phyloP scores from a whole-genome alignment of 2,797 vertebrate species.

The Crenuchus spilurus region DNA sequence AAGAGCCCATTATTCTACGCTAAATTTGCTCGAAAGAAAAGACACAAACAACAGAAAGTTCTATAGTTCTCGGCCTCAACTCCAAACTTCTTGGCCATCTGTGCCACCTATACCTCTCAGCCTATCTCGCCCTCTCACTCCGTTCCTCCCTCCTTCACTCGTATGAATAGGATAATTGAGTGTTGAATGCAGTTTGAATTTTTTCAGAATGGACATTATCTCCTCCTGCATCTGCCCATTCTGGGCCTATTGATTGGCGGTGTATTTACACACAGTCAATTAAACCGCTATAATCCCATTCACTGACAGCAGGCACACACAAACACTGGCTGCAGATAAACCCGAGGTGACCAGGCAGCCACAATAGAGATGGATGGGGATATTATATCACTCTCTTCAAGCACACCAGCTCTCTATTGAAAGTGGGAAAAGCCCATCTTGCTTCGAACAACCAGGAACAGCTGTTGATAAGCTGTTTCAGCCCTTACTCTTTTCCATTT shows the following conservation, averaged over 20 bases:
- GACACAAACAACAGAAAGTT: conserved; percentile 61
- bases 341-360: conserved; percentile 51
- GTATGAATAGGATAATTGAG: conserved; percentile 67
- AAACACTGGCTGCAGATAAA: conserved; percentile 54
- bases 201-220: conserved; percentile 62
- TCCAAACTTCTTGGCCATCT: conserved; percentile 31
- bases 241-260: conserved; percentile 45
- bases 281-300: conserved; percentile 69
- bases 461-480: conserved; percentile 58
- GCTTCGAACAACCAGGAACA: conserved; percentile 26
- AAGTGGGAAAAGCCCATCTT: conserved; percentile 7
- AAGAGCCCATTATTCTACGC: conserved; percentile 81
- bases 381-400: conserved; percentile 33
- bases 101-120: conserved; percentile 45
- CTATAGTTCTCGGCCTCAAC: conserved; percentile 75
- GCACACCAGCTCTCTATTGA: conserved; percentile 31
- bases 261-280: conserved; percentile 73
- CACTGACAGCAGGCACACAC: conserved; percentile 44
- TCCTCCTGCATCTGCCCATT: conserved; percentile 68
- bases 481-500: conserved; percentile 29
- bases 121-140: conserved; percentile 58
- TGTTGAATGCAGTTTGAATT: conserved; percentile 65
- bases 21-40: conserved; percentile 83
- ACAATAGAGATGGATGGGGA: conserved; percentile 50
- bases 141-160: conserved; percentile 31